Conservation (phyloP, 2,888 invertebrate genomes). For the Trileptium ribeirensis region DNA sequence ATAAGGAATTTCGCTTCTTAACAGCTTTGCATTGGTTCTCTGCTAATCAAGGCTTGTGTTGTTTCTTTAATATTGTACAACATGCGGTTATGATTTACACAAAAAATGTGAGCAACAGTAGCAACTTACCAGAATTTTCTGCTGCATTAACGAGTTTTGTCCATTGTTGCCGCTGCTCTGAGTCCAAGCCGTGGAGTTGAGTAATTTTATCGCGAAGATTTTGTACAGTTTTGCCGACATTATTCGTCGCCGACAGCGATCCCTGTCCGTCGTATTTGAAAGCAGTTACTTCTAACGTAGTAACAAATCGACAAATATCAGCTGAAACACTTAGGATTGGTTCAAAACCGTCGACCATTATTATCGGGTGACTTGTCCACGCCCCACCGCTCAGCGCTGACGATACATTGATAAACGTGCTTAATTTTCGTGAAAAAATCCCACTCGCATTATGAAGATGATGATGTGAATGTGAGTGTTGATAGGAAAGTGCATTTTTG, state of each 20-base stretch:
- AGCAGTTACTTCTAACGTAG: neutral
- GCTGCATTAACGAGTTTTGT: neutral
- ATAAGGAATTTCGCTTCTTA: too few relatives aligned
- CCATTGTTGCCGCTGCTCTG: neutral
- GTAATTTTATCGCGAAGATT: neutral
- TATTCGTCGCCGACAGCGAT: neutral
- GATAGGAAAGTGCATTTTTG: neutral
- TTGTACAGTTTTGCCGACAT: neutral
- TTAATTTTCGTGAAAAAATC: too few relatives aligned
- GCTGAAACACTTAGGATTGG: neutral
- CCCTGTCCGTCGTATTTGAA: neutral
- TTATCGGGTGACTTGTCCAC: neutral
- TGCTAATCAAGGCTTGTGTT: too few relatives aligned
- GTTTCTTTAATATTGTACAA: too few relatives aligned
- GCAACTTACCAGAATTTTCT: neutral
- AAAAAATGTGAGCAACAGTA: too few relatives aligned
- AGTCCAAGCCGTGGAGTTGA: neutral
- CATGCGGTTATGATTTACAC: too few relatives aligned
- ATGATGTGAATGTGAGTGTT: neutral
- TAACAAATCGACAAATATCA: neutral
- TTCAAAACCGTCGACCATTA: neutral
- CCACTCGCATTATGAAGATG: neutral
- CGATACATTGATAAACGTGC: too few relatives aligned
- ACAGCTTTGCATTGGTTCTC: too few relatives aligned
- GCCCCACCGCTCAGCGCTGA: neutral